Evolutionary conservation across 2,888 invertebrate species (phyloP).

Genomic region (Morinoia aosen): DNA sequence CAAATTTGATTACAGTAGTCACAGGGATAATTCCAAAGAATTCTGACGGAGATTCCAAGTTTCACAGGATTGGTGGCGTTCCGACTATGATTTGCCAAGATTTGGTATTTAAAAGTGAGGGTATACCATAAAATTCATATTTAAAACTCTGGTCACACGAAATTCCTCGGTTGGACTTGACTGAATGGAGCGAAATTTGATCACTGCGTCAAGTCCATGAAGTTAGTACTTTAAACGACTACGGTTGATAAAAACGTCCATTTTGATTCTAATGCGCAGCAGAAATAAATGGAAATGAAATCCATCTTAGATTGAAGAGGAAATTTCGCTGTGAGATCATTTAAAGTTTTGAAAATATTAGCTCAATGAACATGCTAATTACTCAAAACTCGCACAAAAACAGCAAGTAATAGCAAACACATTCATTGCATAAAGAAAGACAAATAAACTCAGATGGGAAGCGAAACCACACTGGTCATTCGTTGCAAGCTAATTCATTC

Average conservation of each 20-base stretch:
- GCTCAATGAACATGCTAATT: not conserved
- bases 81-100: conserved; percentile 2
- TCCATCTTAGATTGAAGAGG: not conserved
- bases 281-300: not conserved
- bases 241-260: not conserved
- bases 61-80: conserved; percentile 17
- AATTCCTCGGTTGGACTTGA: not conserved
- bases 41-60: not conserved
- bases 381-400: not conserved
- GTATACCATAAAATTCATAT: conserved; percentile 17
- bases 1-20: conserved; percentile 17
- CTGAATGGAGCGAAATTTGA: not conserved
- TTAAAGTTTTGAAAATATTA: not conserved
- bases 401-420: not conserved
- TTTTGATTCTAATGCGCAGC: not conserved
- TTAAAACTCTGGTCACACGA: not conserved
- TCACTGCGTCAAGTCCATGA: not conserved
- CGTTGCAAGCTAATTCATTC: not conserved
- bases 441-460: not conserved
- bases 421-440: not conserved
- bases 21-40: conserved; percentile 17
- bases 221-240: not conserved
- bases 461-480: not conserved
- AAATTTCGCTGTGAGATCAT: not conserved
- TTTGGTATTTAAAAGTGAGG: conserved; percentile 12